These are phyloP conservation scores for Ceyx erithaca DNA, from an alignment of 2,797 vertebrate genomes.

Conservation along the genomic window DNA sequence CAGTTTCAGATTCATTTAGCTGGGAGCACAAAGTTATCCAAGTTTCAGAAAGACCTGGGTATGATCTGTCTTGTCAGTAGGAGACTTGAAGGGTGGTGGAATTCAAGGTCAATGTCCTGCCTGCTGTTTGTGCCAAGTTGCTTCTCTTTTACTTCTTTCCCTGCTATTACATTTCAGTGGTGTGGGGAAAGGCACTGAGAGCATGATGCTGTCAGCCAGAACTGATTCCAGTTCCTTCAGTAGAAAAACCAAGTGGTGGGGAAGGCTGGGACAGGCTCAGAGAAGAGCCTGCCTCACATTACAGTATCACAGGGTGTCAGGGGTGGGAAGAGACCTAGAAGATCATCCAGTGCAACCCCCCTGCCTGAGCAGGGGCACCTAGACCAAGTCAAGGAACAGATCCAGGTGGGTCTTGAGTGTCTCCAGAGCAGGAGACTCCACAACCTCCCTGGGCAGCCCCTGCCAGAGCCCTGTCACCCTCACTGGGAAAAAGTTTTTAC, in stretches of 20 bases:
- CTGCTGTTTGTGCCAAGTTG: neutral
- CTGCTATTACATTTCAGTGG: neutral
- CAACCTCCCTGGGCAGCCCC: too few species aligned
- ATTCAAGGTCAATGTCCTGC: neutral
- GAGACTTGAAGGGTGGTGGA: neutral
- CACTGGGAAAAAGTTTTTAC: too few species aligned
- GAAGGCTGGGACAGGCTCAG: neutral
- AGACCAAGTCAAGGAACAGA: too few species aligned
- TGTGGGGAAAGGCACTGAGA: neutral
- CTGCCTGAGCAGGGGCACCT: too few species aligned
- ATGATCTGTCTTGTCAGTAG: neutral
- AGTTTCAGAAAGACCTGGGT: neutral
- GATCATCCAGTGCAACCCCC: too few species aligned
- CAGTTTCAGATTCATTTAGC: conserved; percentile 26
- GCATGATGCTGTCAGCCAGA: neutral
- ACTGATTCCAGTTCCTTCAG: neutral
- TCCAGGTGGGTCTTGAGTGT: too few species aligned
- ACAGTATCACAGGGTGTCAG: too few species aligned
- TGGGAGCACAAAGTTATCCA: conserved; percentile 1
- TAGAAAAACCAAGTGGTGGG: neutral
- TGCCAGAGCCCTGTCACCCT: too few species aligned
- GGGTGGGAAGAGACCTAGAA: too few species aligned
- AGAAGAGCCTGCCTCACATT: neutral
- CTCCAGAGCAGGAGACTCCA: too few species aligned
- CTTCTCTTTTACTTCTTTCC: neutral